Conservation (phyloP, 2,797 vertebrate species). For the Columba guinea region DNA sequence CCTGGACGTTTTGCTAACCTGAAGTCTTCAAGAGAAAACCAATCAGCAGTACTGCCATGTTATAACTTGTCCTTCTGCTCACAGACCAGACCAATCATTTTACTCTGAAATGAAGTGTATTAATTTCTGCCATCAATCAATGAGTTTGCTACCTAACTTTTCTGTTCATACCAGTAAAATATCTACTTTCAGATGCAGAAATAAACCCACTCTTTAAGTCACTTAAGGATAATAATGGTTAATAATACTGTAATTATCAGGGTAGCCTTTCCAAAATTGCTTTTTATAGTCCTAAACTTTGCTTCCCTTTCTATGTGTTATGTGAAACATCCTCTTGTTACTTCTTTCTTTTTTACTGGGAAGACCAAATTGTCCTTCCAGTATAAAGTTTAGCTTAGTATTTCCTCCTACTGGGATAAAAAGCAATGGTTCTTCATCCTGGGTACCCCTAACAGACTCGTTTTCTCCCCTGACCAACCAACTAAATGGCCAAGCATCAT, state of each 20-base stretch:
- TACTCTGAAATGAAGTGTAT: background rate
- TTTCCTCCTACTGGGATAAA: background rate
- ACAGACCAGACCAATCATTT: background rate
- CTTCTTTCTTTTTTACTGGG: background rate
- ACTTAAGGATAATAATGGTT: background rate
- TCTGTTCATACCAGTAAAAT: background rate
- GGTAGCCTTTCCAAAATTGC: background rate
- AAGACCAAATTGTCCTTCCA: background rate
- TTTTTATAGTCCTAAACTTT: background rate
- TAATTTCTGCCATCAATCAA: background rate
- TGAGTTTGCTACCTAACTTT: background rate
- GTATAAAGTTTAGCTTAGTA: background rate
- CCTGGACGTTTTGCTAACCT: background rate
- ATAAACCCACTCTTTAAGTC: background rate
- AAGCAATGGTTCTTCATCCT: background rate
- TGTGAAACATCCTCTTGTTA: background rate
- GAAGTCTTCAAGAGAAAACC: background rate
- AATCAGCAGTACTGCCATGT: background rate
- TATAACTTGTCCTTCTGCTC: background rate
- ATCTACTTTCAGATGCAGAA: background rate
- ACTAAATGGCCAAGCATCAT: background rate
- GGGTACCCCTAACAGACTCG: fast-evolving
- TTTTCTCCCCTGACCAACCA: background rate
- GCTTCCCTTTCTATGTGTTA: background rate
- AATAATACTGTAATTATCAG: background rate